Conservation (phyloP, 2,797 vertebrate genomes). For the Buceros bicornis region DNA sequence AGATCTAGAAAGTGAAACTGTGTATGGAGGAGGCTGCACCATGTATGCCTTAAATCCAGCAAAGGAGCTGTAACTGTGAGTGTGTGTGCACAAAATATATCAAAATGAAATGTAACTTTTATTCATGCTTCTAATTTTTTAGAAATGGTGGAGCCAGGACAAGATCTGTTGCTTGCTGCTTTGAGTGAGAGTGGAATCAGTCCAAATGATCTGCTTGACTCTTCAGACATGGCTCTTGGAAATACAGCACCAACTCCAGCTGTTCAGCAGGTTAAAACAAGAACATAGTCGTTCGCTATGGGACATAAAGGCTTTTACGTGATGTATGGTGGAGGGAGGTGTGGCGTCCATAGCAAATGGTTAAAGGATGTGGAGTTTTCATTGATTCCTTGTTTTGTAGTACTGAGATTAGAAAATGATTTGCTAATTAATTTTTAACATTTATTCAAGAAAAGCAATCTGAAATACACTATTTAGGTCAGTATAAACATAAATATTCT, state of each 20-base stretch:
- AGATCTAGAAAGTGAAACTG: background rate
- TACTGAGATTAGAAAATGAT: background rate
- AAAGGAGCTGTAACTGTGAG: background rate
- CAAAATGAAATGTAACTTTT: background rate
- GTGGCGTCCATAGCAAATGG: background rate
- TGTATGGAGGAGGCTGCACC: background rate
- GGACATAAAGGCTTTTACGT: background rate
- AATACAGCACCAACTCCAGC: constrained; percentile 82
- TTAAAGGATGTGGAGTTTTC: background rate
- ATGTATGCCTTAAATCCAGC: background rate
- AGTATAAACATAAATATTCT: background rate
- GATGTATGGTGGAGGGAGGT: background rate
- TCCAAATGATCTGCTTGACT: constrained; percentile 95
- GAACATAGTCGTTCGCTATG: background rate
- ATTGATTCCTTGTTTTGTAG: background rate
- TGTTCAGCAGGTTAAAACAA: constrained; percentile 87
- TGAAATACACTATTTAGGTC: background rate
- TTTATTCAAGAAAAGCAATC: background rate
- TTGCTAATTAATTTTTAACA: background rate
- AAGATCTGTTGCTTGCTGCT: constrained; percentile 97
- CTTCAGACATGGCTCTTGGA: constrained; percentile 85
- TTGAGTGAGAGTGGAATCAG: constrained; percentile 99
- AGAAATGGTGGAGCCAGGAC: constrained; percentile 97
- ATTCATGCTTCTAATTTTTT: background rate
- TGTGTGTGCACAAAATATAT: background rate